Evolutionary conservation across 2,888 invertebrate genomes (phyloP).

Genomic region (Tricholauxania praeusta): DNA sequence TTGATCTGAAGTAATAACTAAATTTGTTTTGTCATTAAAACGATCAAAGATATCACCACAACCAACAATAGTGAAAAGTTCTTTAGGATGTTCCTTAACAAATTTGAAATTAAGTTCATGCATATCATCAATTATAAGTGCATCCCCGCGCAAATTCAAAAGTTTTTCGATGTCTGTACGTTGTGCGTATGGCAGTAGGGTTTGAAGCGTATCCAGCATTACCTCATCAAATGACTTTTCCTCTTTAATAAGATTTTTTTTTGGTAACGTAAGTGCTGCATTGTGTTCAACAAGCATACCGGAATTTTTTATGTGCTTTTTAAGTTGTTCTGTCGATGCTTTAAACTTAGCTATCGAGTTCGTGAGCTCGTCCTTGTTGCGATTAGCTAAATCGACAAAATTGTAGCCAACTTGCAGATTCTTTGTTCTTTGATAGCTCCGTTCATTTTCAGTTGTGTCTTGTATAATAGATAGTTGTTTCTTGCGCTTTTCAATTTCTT

Average conservation of each 20-base stretch:
- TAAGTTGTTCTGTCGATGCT: constrained; percentile 58
- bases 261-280: constrained; percentile 50
- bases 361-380: constrained; percentile 42
- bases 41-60: constrained; percentile 66
- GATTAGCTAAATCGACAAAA: constrained; percentile 48
- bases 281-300: constrained; percentile 61
- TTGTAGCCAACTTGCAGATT: constrained; percentile 65
- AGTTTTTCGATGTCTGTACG: constrained; percentile 45
- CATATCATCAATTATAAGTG: constrained; percentile 53
- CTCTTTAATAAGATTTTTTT: constrained; percentile 35
- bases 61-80: constrained; percentile 60
- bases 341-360: constrained; percentile 55
- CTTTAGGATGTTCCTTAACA: constrained; percentile 49
- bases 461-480: constrained; percentile 66
- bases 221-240: constrained; percentile 27
- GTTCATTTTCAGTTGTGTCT: constrained; percentile 65
- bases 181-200: constrained; percentile 53
- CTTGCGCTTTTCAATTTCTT: constrained; percentile 66
- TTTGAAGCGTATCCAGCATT: constrained; percentile 49
- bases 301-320: constrained; percentile 58
- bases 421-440: constrained; percentile 65
- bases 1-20: constrained; percentile 37
- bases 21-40: constrained; percentile 61
- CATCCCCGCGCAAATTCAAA: constrained; percentile 35
- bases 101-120: constrained; percentile 55